phyloP scores from a whole-genome alignment of 2,797 vertebrate species.

The Threskiornis aethiopicus region DNA sequence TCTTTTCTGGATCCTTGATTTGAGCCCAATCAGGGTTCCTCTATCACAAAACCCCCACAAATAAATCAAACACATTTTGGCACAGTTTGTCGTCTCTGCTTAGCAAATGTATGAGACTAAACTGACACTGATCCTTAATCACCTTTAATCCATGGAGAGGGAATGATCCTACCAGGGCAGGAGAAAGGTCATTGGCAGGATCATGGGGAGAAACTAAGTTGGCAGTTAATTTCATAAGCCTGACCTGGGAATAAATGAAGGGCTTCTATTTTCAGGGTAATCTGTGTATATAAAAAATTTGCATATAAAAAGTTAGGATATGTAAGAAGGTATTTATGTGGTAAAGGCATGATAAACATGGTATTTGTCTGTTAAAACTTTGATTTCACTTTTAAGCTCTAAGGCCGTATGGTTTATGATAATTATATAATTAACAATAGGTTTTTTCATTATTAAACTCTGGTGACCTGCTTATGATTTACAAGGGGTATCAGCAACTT shows the following conservation, averaged over 20 bases:
- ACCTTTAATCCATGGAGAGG: slow-evolving; percentile 35
- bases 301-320: not conserved
- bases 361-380: not conserved
- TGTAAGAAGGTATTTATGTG: not conserved
- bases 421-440: not conserved
- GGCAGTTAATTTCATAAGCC: slow-evolving; percentile 44
- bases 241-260: slow-evolving; percentile 32
- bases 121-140: slow-evolving; percentile 71
- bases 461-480: not conserved
- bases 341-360: not conserved
- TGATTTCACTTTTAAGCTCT: not conserved
- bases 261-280: not conserved
- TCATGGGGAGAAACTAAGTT: slow-evolving; percentile 41
- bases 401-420: not conserved
- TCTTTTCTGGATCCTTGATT: slow-evolving; percentile 62
- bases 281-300: not conserved
- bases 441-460: not conserved
- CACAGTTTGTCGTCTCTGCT: slow-evolving; percentile 49
- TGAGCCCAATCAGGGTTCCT: slow-evolving; percentile 23
- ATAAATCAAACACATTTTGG: slow-evolving; percentile 65
- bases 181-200: slow-evolving; percentile 53
- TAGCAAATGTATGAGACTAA: slow-evolving; percentile 56
- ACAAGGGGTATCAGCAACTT: not conserved
- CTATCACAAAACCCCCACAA: slow-evolving; percentile 35
- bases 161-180: slow-evolving; percentile 45